phyloP scores from a whole-genome alignment of 2,797 vertebrate species.

The Graptemys geographica region DNA sequence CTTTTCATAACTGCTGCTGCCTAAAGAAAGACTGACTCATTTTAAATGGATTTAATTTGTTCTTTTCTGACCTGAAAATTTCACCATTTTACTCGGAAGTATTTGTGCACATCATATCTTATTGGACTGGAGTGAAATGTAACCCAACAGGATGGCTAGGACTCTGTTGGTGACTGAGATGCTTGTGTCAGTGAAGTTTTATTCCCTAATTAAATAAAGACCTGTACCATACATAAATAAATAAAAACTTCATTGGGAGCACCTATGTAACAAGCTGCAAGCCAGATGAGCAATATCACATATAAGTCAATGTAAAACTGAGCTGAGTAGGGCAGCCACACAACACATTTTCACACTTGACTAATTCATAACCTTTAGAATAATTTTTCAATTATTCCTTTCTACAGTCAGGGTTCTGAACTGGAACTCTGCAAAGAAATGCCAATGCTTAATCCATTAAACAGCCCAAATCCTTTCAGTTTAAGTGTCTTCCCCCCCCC shows the following conservation, averaged over 20 bases:
- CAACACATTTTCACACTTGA: slow-evolving; percentile 15
- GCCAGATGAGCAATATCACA: background rate
- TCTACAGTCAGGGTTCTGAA: slow-evolving; percentile 8
- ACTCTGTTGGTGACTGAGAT: background rate
- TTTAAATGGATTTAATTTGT: background rate
- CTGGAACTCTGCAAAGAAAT: slow-evolving; percentile 12
- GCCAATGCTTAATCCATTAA: background rate
- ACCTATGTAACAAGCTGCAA: background rate
- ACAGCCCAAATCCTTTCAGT: background rate
- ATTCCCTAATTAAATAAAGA: background rate
- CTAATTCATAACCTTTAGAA: background rate
- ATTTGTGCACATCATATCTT: background rate
- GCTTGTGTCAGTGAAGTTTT: background rate
- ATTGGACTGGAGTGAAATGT: background rate
- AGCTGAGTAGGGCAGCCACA: background rate
- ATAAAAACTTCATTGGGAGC: background rate
- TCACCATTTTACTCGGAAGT: background rate
- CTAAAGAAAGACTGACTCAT: fast-evolving
- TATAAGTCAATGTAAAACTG: background rate
- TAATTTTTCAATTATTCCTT: slow-evolving; percentile 28
- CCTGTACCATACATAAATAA: background rate
- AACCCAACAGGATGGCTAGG: background rate
- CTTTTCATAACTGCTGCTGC: background rate
- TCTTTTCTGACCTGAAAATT: background rate
- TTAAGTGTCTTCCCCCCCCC: background rate